Percentiles rank a stretch among this genome's conserved stretches.
Conservation (phyloP, 2,113 vertebrate genomes). For the Passer domesticus region DNA sequence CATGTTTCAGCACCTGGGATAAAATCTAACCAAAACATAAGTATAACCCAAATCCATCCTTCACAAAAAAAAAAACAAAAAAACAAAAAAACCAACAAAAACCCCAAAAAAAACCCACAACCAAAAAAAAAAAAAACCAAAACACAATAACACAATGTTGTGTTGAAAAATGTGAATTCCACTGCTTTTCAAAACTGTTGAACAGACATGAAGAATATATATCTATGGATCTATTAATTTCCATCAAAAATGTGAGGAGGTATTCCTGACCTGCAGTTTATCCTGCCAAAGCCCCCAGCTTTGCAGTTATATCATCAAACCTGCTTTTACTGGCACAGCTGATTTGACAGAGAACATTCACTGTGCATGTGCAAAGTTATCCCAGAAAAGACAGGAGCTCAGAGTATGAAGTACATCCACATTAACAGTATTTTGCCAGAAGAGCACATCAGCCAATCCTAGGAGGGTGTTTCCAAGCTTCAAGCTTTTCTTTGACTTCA, state of each 20-base stretch:
- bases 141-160: background rate
- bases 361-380: background rate
- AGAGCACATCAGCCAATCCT: background rate
- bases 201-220: background rate
- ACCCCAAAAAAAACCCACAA: background rate
- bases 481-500: background rate
- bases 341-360: background rate
- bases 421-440: background rate
- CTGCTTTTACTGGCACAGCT: background rate
- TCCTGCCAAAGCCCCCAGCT: background rate
- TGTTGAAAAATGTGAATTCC: background rate
- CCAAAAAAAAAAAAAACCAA: background rate
- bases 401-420: background rate
- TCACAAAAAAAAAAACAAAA: background rate
- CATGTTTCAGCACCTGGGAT: background rate
- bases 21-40: background rate
- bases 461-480: background rate
- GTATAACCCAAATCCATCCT: background rate
- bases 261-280: background rate
- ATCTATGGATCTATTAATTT: background rate
- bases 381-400: constrained; percentile 4
- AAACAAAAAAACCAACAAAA: too few relatives aligned
- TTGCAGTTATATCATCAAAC: background rate
- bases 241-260: background rate
- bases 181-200: background rate